Conservation (phyloP, 1,140 invertebrate species). For the Pentalonia nigronervosa region DNA sequence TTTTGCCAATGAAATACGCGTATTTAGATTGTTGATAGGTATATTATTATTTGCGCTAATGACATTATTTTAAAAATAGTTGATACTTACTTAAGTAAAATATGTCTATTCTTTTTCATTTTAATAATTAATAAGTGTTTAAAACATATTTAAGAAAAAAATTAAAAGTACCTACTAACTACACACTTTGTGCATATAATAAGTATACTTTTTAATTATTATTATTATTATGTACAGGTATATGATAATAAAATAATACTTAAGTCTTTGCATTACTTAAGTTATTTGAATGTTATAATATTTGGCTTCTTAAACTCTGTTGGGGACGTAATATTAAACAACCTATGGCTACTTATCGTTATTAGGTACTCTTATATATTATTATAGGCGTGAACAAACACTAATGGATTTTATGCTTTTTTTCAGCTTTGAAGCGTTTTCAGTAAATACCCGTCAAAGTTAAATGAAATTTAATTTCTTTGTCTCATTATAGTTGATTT, state of each 20-base stretch:
- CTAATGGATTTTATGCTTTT: constrained; percentile 42
- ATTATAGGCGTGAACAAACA: constrained; percentile 16
- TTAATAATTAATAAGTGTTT: not conserved
- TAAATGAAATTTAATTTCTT: not conserved
- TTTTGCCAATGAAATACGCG: not conserved
- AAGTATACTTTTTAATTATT: no score
- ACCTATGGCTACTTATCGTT: not conserved
- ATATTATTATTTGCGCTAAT: not conserved
- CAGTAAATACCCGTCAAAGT: not conserved
- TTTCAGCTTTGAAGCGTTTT: not conserved
- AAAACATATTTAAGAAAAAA: not conserved
- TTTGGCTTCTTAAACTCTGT: not conserved
- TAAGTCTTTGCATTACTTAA: not conserved
- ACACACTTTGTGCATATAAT: not conserved
- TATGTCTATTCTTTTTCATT: not conserved
- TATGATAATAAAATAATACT: not conserved
- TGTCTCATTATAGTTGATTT: not conserved
- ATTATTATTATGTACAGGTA: not conserved
- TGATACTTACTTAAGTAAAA: not conserved
- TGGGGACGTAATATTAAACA: not conserved
- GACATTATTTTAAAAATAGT: not conserved
- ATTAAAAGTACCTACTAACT: not conserved
- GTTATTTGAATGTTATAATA: not conserved
- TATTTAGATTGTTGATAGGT: not conserved
- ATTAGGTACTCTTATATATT: not conserved